phyloP scores from a whole-genome alignment of 2,797 vertebrate genomes.

The Alosa sapidissima region DNA sequence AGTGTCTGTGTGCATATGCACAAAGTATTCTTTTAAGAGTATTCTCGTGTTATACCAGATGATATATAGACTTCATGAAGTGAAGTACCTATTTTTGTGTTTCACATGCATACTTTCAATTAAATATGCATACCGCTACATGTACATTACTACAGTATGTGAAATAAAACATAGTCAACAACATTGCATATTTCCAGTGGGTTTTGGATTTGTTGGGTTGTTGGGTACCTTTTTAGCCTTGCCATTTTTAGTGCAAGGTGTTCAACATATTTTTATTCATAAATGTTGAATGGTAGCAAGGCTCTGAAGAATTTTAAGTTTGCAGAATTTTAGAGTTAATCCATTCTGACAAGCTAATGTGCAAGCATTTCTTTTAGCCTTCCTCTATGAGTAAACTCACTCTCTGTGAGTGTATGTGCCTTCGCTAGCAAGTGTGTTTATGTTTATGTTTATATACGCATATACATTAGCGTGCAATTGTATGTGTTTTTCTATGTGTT shows the following conservation, averaged over 20 bases:
- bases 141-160: not conserved
- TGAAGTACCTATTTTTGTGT: too few relatives aligned
- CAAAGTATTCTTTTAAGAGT: too few relatives aligned
- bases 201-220: not conserved
- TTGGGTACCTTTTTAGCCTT: not conserved
- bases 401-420: too few relatives aligned
- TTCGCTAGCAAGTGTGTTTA: not conserved
- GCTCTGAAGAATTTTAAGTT: not conserved
- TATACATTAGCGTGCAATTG: too few relatives aligned
- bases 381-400: not conserved
- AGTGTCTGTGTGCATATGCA: too few relatives aligned
- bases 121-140: too few relatives aligned
- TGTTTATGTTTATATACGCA: not conserved
- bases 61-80: too few relatives aligned
- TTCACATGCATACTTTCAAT: too few relatives aligned
- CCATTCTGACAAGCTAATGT: not conserved
- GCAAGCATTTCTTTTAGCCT: not conserved
- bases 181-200: too few relatives aligned
- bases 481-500: too few relatives aligned
- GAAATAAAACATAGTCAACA: too few relatives aligned
- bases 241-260: not conserved
- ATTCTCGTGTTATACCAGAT: too few relatives aligned
- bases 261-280: not conserved
- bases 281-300: conserved; percentile 7
- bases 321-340: conserved; percentile 17